Evolutionary conservation across 2,888 invertebrate genomes (phyloP), one percentile per base, ranked within the genome.

Genomic region (Ormyrus thymus): DNA sequence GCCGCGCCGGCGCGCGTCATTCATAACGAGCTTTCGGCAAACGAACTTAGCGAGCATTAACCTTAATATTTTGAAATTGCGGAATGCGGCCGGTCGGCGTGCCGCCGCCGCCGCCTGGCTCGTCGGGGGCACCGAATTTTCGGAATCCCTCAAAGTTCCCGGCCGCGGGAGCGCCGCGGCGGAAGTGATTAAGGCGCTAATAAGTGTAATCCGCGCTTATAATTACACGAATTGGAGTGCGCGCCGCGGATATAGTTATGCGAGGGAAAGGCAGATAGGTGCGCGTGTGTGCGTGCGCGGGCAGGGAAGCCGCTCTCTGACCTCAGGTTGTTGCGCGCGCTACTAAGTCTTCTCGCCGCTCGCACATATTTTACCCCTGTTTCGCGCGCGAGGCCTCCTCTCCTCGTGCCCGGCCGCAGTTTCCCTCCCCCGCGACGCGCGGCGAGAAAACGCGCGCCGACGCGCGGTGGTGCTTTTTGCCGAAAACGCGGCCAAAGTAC

Each of bases 21-120:
- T 80, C 79, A 76, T 80, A 80, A 80, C 79, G 77, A 56, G 80
- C 73, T 80, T 80, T 76, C 72, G 73, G 64, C 77, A 80, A 80
- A 80, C 55, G 73, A 80, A 80, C 73, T 80, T 80, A 77, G 58
- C 3, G 73, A 68, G 79, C 73, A 80, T 80, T 80, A 80, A 73
- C 79, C 79, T 76, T 76, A 76, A 80, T 80, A 76, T 80, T 73
- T 80, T 69, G 62, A 68, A 80, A 76, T 76, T 64, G 76, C 59
- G 59, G 73, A 76, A 29, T 29, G 29, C 29, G 29, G 29, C 29
- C 2, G 29, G 2, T 29, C 1, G 29, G n/a, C n/a, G n/a, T n/a
- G n/a, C n/a, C 13, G 45, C 7, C 29, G 15, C 45, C 2, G 50
- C 8, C 45, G 43, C 7, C 1, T 43, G 43, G 48, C 13, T 56